Evolutionary conservation across 2,113 vertebrate species (phyloP).

Genomic region (Varanus komodoensis): DNA sequence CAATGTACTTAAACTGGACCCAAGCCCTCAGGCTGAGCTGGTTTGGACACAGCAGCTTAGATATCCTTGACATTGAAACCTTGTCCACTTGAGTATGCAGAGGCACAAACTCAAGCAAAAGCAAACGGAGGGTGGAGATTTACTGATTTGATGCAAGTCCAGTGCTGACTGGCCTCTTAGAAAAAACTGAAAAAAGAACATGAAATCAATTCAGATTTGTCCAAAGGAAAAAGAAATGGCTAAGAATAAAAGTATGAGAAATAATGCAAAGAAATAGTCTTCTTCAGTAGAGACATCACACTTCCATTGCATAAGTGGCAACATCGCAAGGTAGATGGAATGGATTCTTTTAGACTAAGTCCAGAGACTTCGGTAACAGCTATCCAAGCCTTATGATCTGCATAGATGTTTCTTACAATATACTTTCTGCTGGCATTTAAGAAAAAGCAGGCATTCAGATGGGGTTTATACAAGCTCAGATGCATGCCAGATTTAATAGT

Average conservation of each 20-base stretch:
- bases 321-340: neutral
- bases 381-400: neutral
- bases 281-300: neutral
- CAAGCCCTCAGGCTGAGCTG: neutral
- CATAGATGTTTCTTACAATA: neutral
- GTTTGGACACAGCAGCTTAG: neutral
- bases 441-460: neutral
- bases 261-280: neutral
- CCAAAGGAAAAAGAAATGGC: neutral
- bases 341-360: neutral
- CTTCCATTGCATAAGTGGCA: neutral
- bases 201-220: neutral
- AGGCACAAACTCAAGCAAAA: neutral
- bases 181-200: neutral
- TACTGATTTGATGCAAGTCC: neutral
- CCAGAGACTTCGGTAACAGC: neutral
- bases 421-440: neutral
- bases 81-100: neutral
- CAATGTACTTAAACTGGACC: neutral
- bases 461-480: constrained; percentile 9
- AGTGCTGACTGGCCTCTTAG: neutral
- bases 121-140: neutral
- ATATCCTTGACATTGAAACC: neutral
- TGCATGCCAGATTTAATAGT: neutral
- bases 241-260: neutral